Conservation (phyloP, 2,113 vertebrate species). For the Salvelinus namaycush region DNA sequence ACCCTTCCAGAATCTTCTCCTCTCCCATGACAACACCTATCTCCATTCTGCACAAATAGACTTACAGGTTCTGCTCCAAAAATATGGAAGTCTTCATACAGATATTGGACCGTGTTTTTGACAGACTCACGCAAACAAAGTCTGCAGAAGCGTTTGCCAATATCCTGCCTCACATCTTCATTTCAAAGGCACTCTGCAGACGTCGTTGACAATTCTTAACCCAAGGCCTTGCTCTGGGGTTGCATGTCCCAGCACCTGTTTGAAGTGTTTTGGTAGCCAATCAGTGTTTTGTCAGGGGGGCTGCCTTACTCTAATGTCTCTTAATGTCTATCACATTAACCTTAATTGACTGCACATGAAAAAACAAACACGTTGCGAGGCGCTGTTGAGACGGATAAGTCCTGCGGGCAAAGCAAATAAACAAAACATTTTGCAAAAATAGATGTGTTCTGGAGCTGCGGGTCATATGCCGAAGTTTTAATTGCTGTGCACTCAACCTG, state of each 20-base stretch:
- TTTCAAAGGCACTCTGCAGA: conserved; percentile 23
- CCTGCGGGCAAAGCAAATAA: conserved; percentile 29
- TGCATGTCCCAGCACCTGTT: background rate
- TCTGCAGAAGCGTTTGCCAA: conserved; percentile 30
- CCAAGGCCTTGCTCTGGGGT: conserved; percentile 21
- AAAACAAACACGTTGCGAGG: conserved; percentile 39
- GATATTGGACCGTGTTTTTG: background rate
- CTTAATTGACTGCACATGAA: conserved; percentile 46
- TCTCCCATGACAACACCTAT: background rate
- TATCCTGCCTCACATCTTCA: background rate
- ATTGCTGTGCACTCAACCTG: background rate
- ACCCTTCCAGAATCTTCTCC: background rate
- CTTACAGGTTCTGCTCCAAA: background rate
- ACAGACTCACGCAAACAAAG: background rate
- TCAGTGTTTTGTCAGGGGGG: conserved; percentile 34
- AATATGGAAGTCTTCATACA: background rate
- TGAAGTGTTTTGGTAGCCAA: conserved; percentile 25
- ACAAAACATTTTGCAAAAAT: conserved; percentile 13
- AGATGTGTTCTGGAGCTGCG: background rate
- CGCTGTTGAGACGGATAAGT: conserved; percentile 33
- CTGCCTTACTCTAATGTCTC: conserved; percentile 50
- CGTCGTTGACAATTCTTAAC: conserved; percentile 33
- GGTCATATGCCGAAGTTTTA: background rate
- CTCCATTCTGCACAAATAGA: background rate
- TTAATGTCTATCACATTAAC: conserved; percentile 54